These are phyloP conservation scores for Pterostichus madidus DNA, from an alignment of 2,888 invertebrate genomes.

Conservation along the genomic window DNA sequence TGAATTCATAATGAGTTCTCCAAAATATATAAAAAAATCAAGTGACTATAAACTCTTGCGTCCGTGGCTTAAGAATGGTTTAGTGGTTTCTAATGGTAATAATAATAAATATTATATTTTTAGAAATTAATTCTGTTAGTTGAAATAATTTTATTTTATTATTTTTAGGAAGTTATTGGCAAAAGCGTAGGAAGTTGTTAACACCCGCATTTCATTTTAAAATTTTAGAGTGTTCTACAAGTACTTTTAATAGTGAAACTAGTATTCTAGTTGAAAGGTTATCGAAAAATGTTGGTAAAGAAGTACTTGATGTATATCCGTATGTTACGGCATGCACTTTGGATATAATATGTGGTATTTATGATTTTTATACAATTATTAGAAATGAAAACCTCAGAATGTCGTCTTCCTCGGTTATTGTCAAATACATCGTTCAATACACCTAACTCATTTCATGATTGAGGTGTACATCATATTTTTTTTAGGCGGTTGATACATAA, in stretches of 20 bases:
- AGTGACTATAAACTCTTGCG: constrained; percentile 25
- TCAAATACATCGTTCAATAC: no score
- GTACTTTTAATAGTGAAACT: constrained; percentile 9
- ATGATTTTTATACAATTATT: background rate
- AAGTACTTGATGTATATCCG: constrained; percentile 76
- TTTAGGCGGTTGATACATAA: no score
- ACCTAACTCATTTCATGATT: no score
- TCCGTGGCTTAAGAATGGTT: constrained; percentile 49
- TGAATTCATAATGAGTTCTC: constrained; percentile 51
- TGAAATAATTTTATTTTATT: no score
- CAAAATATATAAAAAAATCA: constrained; percentile 57
- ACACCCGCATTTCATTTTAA: constrained; percentile 52
- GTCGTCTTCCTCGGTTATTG: no score
- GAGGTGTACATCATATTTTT: no score
- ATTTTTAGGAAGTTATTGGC: constrained; percentile 52
- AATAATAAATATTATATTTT: no score
- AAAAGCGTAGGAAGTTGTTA: constrained; percentile 44
- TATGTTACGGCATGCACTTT: constrained; percentile 69
- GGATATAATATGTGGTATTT: constrained; percentile 67
- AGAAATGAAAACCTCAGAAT: no score
- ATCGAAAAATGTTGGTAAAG: constrained; percentile 72
- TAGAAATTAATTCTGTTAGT: no score
- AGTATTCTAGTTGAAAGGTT: constrained; percentile 20
- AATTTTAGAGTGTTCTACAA: constrained; percentile 19
- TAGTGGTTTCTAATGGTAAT: constrained; percentile 46